phyloP scores from a whole-genome alignment of 2,113 vertebrate genomes.

The Percina caprodes region DNA sequence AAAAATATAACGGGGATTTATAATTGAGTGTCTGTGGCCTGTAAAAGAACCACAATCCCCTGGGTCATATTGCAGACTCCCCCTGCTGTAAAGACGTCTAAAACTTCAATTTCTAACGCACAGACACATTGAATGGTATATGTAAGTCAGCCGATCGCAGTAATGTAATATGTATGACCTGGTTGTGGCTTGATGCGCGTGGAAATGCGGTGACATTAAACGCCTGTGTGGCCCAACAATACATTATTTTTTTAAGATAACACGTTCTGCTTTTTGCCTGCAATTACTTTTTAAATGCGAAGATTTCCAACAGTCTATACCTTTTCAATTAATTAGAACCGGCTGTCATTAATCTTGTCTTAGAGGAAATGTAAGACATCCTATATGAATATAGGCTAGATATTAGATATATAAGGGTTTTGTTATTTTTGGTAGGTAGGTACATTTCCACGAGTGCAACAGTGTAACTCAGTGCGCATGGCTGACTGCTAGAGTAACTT shows the following conservation, averaged over 20 bases:
- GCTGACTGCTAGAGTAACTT: conserved; percentile 54
- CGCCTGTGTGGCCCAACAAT: conserved; percentile 54
- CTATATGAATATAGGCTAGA: not conserved
- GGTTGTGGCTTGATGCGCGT: conserved; percentile 18
- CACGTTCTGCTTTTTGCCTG: conserved; percentile 35
- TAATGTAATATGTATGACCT: conserved; percentile 13
- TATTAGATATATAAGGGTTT: not conserved
- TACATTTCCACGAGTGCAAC: conserved; percentile 48
- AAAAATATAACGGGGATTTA: conserved; percentile 39
- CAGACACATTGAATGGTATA: conserved; percentile 22
- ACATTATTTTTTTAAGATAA: conserved; percentile 41
- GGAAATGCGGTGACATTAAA: conserved; percentile 51
- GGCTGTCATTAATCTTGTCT: conserved; percentile 35
- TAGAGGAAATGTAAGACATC: conserved; percentile 24
- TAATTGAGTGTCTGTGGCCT: conserved; percentile 68
- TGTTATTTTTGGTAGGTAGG: not conserved
- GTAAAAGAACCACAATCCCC: conserved; percentile 55
- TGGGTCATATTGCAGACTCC: conserved; percentile 60
- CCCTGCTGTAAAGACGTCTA: conserved; percentile 37
- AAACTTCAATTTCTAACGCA: conserved; percentile 64
- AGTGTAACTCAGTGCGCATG: conserved; percentile 33
- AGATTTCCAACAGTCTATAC: conserved; percentile 1
- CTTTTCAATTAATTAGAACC: conserved; percentile 17
- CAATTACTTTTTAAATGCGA: conserved; percentile 19
- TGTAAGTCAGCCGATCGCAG: conserved; percentile 23